A percentile compares a stretch with the other conserved stretches of the same genome.
phyloP scores from a whole-genome alignment of 2,113 vertebrate genomes.

The Rissa tridactyla region DNA sequence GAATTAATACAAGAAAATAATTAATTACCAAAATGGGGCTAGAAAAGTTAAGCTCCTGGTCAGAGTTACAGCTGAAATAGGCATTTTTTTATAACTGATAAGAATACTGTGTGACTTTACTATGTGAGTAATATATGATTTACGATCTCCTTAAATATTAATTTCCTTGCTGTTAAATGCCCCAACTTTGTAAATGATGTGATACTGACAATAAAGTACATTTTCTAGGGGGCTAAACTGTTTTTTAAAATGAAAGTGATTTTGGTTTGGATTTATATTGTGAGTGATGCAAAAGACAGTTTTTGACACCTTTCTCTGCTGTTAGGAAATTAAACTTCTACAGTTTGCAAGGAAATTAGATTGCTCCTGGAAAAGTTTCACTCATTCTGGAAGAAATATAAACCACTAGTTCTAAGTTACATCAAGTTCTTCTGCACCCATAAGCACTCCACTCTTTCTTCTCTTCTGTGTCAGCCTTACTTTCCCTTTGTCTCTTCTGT shows the following conservation, averaged over 20 bases:
- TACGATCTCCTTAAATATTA: background rate
- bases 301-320: conserved; percentile 41
- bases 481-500: background rate
- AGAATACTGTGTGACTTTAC: background rate
- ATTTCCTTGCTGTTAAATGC: conserved; percentile 17
- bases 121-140: background rate
- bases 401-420: background rate
- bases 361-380: conserved; percentile 34
- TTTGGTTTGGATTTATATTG: conserved; percentile 38
- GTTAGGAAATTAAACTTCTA: conserved; percentile 53
- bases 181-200: conserved; percentile 5
- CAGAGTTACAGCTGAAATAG: background rate
- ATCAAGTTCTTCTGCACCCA: background rate
- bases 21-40: background rate
- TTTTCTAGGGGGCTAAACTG: background rate
- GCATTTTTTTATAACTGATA: background rate
- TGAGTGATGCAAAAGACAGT: conserved; percentile 17
- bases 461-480: background rate
- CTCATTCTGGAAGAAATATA: conserved; percentile 25
- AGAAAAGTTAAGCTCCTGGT: background rate
- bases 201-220: background rate
- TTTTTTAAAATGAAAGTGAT: background rate
- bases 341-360: conserved; percentile 38
- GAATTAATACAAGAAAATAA: background rate
- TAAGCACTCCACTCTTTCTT: background rate